These are phyloP conservation scores for Lamellibrachia columna DNA, from an alignment of 2,888 invertebrate genomes.

Conservation along the genomic window DNA sequence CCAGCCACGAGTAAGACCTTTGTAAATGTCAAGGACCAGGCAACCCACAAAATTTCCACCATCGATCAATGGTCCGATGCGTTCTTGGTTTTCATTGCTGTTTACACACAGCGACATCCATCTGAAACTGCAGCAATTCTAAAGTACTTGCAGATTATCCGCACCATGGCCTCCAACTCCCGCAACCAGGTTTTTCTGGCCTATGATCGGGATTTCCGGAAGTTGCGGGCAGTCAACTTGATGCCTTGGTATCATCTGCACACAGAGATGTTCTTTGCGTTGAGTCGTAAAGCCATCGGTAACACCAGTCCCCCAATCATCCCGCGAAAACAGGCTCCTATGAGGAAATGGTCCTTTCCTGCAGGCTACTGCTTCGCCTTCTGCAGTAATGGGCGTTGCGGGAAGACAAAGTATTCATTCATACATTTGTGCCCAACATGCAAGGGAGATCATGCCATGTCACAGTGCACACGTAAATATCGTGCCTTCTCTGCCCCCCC, in stretches of 20 bases:
- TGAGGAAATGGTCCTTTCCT: no score
- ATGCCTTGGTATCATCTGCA: no score
- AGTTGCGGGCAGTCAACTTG: neutral
- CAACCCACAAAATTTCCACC: neutral
- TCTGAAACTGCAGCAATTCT: neutral
- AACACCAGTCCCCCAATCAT: neutral
- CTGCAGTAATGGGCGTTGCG: no score
- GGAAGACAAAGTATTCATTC: no score
- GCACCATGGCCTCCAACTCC: neutral
- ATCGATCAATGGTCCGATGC: slow-evolving; percentile 18
- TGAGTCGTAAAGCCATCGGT: neutral
- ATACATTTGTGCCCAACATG: no score
- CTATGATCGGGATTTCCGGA: neutral
- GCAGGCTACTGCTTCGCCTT: no score
- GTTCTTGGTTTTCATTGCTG: neutral
- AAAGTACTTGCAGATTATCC: neutral
- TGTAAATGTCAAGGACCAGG: neutral
- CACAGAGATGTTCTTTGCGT: neutral
- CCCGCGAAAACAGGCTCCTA: no score
- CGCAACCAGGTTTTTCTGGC: neutral
- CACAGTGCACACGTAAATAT: no score
- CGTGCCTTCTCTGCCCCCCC: no score
- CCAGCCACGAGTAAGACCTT: neutral
- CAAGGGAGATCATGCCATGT: no score
- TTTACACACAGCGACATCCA: neutral